Percentiles rank a stretch among this genome's conserved stretches.
These are phyloP conservation scores for Harlomillsia oculata DNA, from an alignment of 1,140 invertebrate genomes.

Conservation along the genomic window DNA sequence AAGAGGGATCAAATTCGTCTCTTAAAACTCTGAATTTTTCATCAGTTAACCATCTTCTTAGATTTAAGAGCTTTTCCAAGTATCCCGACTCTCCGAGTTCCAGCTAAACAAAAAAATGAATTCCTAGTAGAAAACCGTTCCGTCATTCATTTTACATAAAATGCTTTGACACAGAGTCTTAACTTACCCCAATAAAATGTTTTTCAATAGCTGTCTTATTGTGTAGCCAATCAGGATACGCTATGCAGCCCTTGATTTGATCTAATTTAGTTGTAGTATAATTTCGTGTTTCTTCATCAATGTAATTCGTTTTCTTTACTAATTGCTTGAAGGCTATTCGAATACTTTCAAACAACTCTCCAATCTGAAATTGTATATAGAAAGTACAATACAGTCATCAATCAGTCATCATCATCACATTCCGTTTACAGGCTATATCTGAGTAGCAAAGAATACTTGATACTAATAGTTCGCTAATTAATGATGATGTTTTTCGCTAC, in stretches of 20 bases:
- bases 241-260: conserved; percentile 7
- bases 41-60: conserved; percentile 12
- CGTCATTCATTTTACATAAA: not conserved
- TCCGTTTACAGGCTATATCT: too few species aligned
- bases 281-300: conserved; percentile 15
- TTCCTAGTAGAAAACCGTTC: too few species aligned
- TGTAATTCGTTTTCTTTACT: conserved; percentile 6
- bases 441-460: too few species aligned
- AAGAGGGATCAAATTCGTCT: conserved; percentile 12
- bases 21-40: conserved; percentile 14
- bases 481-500: too few species aligned
- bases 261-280: not conserved
- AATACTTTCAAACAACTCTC: conserved; percentile 3
- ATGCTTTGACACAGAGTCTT: not conserved
- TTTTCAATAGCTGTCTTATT: conserved; percentile 7
- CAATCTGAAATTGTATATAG: not conserved
- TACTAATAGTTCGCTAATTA: too few species aligned
- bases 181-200: conserved; percentile 4
- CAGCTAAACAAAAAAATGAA: conserved; percentile 10
- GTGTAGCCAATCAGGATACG: conserved; percentile 12
- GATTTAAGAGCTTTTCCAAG: conserved; percentile 7
- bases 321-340: conserved; percentile 9
- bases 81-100: not conserved
- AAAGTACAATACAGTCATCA: not conserved
- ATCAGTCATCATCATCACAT: too few species aligned